Percentiles rank a stretch among this genome's conserved stretches.
Evolutionary conservation across 2,888 invertebrate species (phyloP).

Genomic region (Campoletis raptor): DNA sequence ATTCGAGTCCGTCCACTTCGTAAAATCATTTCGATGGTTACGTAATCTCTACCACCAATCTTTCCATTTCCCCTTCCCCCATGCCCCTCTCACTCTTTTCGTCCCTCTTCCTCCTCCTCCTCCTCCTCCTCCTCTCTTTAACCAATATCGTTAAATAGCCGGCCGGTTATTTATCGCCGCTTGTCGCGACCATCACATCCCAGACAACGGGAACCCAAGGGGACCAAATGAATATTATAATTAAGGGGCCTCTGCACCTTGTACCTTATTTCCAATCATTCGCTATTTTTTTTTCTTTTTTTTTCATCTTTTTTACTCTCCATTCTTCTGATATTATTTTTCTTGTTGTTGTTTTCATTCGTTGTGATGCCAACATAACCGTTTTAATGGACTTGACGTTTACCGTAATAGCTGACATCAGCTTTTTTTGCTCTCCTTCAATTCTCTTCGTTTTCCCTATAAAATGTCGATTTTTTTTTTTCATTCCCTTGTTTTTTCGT

Average conservation of each 20-base stretch:
- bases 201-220: conserved; percentile 46
- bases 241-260: not conserved
- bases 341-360: not conserved
- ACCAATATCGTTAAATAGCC: conserved; percentile 61
- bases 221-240: not conserved
- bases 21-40: conserved; percentile 65
- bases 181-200: conserved; percentile 26
- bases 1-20: conserved; percentile 57
- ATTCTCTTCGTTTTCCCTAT: not conserved
- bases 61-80: not conserved
- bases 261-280: not conserved
- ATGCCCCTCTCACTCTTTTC: not conserved
- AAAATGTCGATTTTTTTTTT: not conserved
- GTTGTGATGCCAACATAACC: not conserved
- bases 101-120: not conserved
- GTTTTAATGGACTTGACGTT: no score
- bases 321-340: no score
- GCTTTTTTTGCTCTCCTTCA: no score
- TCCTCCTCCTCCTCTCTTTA: not conserved
- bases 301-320: not conserved
- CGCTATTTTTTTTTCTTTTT: not conserved
- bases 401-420: no score
- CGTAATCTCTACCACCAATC: conserved; percentile 52
- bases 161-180: conserved; percentile 45
- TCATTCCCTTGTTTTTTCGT: no score